Percentiles rank a stretch among this genome's conserved stretches.
Evolutionary conservation across 2,888 invertebrate species (phyloP).

Genomic region (Itoplectis maculator): DNA sequence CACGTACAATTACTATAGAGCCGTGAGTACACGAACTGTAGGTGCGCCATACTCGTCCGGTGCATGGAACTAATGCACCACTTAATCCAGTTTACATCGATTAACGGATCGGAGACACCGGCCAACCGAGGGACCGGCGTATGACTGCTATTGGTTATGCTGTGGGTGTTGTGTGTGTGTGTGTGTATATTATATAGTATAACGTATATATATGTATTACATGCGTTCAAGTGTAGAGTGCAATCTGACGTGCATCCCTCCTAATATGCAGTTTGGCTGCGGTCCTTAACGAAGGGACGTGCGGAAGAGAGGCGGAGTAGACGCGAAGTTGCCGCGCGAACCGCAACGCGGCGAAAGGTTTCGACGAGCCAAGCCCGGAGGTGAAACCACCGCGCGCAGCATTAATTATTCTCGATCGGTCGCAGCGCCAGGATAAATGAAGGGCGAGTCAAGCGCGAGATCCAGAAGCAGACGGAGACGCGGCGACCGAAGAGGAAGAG

Average conservation of each 20-base stretch:
- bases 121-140: slow-evolving; percentile 7
- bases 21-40: slow-evolving; percentile 9
- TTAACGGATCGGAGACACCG: slow-evolving; percentile 68
- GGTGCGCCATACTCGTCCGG: slow-evolving; percentile 12
- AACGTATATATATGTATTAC: slow-evolving; percentile 20
- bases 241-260: neutral
- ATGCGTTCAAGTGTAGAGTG: slow-evolving; percentile 1
- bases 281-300: slow-evolving; percentile 7
- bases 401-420: slow-evolving; percentile 64
- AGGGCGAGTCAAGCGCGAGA: slow-evolving; percentile 31
- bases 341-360: slow-evolving; percentile 21
- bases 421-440: slow-evolving; percentile 26
- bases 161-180: slow-evolving; percentile 3
- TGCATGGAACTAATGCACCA: slow-evolving; percentile 70
- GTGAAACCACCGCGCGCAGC: slow-evolving; percentile 43
- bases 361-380: slow-evolving; percentile 12
- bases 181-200: too few species aligned
- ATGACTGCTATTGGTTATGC: slow-evolving; percentile 49
- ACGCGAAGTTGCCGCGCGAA: neutral
- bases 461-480: slow-evolving; percentile 29
- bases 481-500: neutral
- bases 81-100: slow-evolving; percentile 73
- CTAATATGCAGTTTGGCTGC: neutral
- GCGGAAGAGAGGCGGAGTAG: neutral
- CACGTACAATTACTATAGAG: neutral